Evolutionary conservation across 2,888 invertebrate genomes (phyloP), one percentile per base, ranked within the genome.

Genomic region (Drosophila greeni): DNA sequence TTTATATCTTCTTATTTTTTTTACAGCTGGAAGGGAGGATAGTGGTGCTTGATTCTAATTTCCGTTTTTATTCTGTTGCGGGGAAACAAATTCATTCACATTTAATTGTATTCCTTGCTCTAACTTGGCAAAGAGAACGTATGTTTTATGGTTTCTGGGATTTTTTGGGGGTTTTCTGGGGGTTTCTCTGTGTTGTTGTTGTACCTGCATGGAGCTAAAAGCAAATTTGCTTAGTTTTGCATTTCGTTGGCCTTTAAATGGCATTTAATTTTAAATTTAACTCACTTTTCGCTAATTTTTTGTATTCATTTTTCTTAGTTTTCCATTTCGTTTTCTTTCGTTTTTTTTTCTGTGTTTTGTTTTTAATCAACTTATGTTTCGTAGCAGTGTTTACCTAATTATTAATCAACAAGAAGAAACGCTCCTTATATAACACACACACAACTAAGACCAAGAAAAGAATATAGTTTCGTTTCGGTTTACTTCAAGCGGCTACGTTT

Each of bases 391-490:
- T 62, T 75, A 72, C 86, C 85, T 85, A 85, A 84, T 79, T 76
- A 85, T 75, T 85, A 85, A 83, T 85, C 86, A 85, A 86, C 86
- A 85, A 84, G 84, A 82, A 82, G 70, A 76, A 77, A 82, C 64
- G 55, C 62, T 54, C 42, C 64, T 70, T 3, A 3, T 69, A 66
- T 47, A 62, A 62, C 59, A 42, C 47, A 40, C 59, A 36, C 59
- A 52, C 58, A 66, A 66, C 66, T 51, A 57, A 66, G 58, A 31
- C 26, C 24, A 45, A 36, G 51, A 49, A 49, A 18, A 23, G 37
- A 53, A 52, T 42, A 42, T 52, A 52, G 36, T 45, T 68, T 51
- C 60, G 40, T 48, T 58, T 47, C 11, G 47, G 55, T 59, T 51
- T 57, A 42, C 55, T 49, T 36, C 49, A 75, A 80, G 71, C 76